Percentiles rank a stretch among this genome's conserved stretches.
phyloP scores from a whole-genome alignment of 2,797 vertebrate genomes.

The Coregonus suidteri region DNA sequence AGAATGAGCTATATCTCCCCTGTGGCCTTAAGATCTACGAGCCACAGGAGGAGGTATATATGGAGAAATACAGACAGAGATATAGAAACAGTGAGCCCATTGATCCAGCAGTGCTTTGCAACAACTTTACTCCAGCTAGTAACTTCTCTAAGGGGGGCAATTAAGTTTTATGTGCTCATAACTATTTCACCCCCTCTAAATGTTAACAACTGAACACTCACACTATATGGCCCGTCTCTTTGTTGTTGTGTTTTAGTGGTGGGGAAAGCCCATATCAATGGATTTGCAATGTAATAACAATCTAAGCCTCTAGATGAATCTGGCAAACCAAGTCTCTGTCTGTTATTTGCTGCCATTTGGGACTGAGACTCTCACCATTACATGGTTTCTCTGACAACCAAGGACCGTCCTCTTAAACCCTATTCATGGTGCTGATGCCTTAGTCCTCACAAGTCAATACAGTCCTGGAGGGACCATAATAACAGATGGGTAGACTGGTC shows the following conservation, averaged over 20 bases:
- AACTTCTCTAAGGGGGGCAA: conserved; percentile 75
- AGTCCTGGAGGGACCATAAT: conserved; percentile 48
- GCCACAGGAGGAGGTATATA: conserved; percentile 62
- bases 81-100: conserved; percentile 68
- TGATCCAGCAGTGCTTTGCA: conserved; percentile 62
- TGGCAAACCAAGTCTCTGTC: too few relatives aligned
- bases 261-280: conserved; percentile 51
- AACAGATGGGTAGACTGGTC: conserved; percentile 32
- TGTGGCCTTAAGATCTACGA: conserved; percentile 63
- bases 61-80: conserved; percentile 65
- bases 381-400: too few relatives aligned
- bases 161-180: conserved; percentile 79
- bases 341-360: too few relatives aligned
- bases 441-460: conserved; percentile 46
- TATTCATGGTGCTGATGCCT: conserved; percentile 51
- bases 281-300: conserved; percentile 65
- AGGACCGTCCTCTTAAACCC: too few relatives aligned
- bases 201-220: conserved; percentile 76
- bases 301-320: conserved; percentile 42
- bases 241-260: conserved; percentile 50
- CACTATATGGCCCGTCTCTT: conserved; percentile 58
- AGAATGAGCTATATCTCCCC: conserved; percentile 59
- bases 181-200: conserved; percentile 76
- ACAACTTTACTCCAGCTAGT: conserved; percentile 75
- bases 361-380: too few relatives aligned